Base-by-base conservation (phyloP, 2,113 vertebrate species). In the Anoura caudifer region DNA sequence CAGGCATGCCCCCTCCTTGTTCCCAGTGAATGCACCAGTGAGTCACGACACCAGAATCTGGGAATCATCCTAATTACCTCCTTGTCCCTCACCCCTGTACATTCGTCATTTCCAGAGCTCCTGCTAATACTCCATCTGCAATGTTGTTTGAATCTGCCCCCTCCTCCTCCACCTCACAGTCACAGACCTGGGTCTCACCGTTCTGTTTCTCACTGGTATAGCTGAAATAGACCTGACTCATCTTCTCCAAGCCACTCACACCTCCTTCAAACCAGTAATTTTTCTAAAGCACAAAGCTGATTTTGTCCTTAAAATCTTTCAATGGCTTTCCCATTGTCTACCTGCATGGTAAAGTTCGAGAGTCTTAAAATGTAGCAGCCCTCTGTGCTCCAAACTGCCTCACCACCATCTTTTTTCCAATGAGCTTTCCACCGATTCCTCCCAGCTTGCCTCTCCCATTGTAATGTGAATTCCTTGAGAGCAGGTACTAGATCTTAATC, bases 401-500 rank as follows among this genome's bases (percentile, higher is more conserved):
- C 2, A 0, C 54, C 52, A 77, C 52, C 79, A 90, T 59, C 43
- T 91, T 88, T 85, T 65, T 31, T 75, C 86, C 79, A 47, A 89
- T 79, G 54, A 95, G 63, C 38, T 96, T 79, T 86, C 45, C 1
- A 3, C 61, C 41, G 70, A n/a, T 65, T 41, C 43, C 89, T 76
- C 19, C 52, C 36, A 59, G 26, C 36, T 31, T 31, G 33, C 70
- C 69, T 95, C 56, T 94, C 26, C 54, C n/a, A 84, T 70, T 96
- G 63, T 83, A 94, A 95, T 38, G 28, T 52, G 75, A 85, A 88
- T 73, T 94, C 95, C 80, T 84, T 80, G 83, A 72, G 20, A 94
- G 45, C 26, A 63, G 22, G 75, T 94, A 84, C 65, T 61, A 73
- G 26, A 92, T 79, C 52, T 93, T 86, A 61, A 85, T 63, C 67